Percentiles rank a stretch among this genome's conserved stretches.
Evolutionary conservation across 1,140 invertebrate genomes (phyloP).

Genomic region (Marisa cornuarietis): DNA sequence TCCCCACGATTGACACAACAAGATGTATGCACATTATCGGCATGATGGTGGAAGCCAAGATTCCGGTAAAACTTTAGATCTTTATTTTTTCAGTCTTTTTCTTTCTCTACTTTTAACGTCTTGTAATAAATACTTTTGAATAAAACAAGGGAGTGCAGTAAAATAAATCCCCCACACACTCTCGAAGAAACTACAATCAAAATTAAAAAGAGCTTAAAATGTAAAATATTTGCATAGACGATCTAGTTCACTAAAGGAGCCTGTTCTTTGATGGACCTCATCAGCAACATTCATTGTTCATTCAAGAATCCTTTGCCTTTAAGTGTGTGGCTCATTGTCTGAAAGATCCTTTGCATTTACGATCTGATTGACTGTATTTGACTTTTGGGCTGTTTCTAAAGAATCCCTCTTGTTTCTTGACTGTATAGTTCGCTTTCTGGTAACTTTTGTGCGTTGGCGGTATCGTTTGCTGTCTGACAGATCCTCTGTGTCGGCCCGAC

Average conservation of each 20-base stretch:
- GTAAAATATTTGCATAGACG: too few species aligned
- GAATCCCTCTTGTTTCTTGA: background rate
- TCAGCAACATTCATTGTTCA: too few species aligned
- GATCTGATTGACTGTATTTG: slow-evolving; percentile 66
- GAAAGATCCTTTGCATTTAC: slow-evolving; percentile 66
- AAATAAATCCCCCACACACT: slow-evolving; percentile 61
- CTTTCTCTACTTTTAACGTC: background rate
- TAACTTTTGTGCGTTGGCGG: slow-evolving; percentile 64
- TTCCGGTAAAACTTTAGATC: slow-evolving; percentile 48
- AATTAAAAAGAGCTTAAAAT: slow-evolving; percentile 37
- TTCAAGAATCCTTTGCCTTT: slow-evolving; percentile 60
- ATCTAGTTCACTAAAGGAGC: too few species aligned
- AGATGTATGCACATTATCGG: slow-evolving; percentile 73
- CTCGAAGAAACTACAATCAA: slow-evolving; percentile 63
- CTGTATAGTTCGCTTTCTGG: too few species aligned
- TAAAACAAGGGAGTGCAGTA: background rate
- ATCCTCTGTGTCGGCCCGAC: slow-evolving; percentile 66
- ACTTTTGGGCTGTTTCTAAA: slow-evolving; percentile 25
- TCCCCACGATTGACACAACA: slow-evolving; percentile 87
- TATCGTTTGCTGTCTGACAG: slow-evolving; percentile 28
- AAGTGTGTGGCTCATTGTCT: slow-evolving; percentile 63
- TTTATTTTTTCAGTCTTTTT: background rate
- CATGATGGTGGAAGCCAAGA: slow-evolving; percentile 60
- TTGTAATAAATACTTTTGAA: background rate
- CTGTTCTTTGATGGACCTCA: too few species aligned